Evolutionary conservation across 2,113 vertebrate species (phyloP).

Genomic region (Brevimyrus niger): DNA sequence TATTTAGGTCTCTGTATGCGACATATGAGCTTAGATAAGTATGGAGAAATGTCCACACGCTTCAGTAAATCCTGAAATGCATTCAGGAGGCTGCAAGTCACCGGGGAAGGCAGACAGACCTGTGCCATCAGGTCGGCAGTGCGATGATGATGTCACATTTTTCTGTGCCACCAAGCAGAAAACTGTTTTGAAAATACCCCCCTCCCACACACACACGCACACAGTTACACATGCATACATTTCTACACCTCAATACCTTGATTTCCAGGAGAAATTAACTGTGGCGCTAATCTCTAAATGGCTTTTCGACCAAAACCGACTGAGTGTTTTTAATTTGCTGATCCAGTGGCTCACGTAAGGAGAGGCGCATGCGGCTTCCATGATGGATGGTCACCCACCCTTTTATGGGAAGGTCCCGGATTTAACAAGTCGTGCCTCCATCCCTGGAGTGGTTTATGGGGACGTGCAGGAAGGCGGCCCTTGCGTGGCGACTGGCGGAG

Average conservation of each 20-base stretch:
- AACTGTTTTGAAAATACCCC: neutral
- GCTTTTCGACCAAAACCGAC: neutral
- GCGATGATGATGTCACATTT: neutral
- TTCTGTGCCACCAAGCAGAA: neutral
- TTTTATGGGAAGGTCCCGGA: neutral
- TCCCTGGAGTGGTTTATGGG: neutral
- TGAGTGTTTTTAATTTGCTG: slow-evolving; percentile 28
- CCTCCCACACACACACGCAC: neutral
- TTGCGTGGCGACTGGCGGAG: neutral
- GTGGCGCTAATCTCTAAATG: slow-evolving; percentile 11
- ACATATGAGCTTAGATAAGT: neutral
- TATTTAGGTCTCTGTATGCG: neutral
- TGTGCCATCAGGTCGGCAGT: neutral
- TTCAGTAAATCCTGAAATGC: neutral
- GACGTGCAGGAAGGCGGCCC: neutral
- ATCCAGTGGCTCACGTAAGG: slow-evolving; percentile 27
- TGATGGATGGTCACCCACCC: neutral
- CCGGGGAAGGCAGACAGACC: neutral
- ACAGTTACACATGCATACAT: neutral
- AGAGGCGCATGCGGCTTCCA: neutral
- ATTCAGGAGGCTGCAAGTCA: neutral
- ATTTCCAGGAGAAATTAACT: neutral
- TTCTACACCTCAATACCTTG: neutral
- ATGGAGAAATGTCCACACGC: neutral
- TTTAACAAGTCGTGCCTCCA: neutral